Base-by-base conservation (phyloP, 2,888 invertebrate genomes). In the Drymonia ruficornis region DNA sequence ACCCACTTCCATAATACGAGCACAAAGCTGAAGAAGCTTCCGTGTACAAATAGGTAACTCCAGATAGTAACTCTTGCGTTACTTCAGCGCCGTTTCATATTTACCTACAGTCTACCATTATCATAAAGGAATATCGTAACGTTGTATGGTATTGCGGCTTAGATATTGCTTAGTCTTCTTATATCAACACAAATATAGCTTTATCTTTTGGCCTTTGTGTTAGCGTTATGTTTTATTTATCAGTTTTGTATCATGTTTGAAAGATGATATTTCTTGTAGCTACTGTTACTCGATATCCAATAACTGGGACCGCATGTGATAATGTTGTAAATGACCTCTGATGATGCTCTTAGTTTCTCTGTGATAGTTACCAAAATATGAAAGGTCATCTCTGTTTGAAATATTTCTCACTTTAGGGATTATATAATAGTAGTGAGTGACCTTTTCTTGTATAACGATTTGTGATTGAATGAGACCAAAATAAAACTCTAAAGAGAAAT, bases 41-140 rank as follows among this genome's bases (percentile, higher is more conserved):
- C 2, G 18, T 55, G 46, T 59, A 60, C 67, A 61, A 53, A 59
- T 49, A 63, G 52, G 56, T 23, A 55, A 61, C 61, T 53, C 53
- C 57, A 55, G 55, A 67, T 58, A 61, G 48, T 68, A 67, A 23
- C 23, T 59, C 61, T 61, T 49, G 45, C 58, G 57, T 55, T 60
- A 55, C 59, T 61, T 61, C 43, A 54, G 51, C 59, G 63, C 56
- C 61, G 70, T 75, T 74, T 76, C 70, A 72, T 74, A 76, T 77
- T 69, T 73, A 59, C 56, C 57, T 54, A 64, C 61, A 74, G 74
- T 72, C 65, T 54, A 65, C 70, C 76, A 79, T 83, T 82, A 83
- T 77, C 83, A 77, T 83, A 84, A 83, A 81, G 69, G 65, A 50
- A 70, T 81, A 80, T 75, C 82, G 76, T 83, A 84, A 83, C 80